Percentiles rank a stretch among this genome's conserved stretches.
Conservation (phyloP, 2,888 invertebrate species). For the Eumacrocentrus americanus region DNA sequence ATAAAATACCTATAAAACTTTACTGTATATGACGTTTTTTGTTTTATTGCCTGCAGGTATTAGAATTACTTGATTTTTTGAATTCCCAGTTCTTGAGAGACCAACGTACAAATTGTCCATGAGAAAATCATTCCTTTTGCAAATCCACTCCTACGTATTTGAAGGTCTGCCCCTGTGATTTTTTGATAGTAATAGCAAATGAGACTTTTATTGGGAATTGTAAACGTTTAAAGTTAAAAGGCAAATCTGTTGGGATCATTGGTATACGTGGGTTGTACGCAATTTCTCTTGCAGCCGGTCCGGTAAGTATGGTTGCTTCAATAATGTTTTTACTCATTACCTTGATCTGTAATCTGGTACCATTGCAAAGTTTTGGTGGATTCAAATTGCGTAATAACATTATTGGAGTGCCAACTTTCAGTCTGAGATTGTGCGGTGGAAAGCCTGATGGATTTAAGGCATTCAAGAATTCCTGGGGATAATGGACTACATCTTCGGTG, state of each 20-base stretch:
- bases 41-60: not conserved
- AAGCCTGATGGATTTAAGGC: too few species aligned
- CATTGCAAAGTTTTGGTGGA: too few species aligned
- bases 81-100: not conserved
- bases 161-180: conserved; percentile 4
- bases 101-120: conserved; percentile 7
- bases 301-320: not conserved
- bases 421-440: too few species aligned
- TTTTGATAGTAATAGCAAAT: conserved; percentile 4
- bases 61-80: not conserved
- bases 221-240: too few species aligned
- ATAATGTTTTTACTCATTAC: not conserved
- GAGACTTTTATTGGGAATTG: too few species aligned
- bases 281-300: conserved; percentile 33
- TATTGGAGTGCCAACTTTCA: too few species aligned
- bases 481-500: too few species aligned
- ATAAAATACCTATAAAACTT: too few species aligned
- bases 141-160: conserved; percentile 1
- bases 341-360: too few species aligned
- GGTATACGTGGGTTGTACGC: conserved; percentile 50
- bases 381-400: too few species aligned
- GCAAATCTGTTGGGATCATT: conserved; percentile 47
- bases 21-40: not conserved
- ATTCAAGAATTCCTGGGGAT: too few species aligned
- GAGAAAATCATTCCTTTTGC: not conserved